A percentile compares a stretch with the other conserved stretches of the same genome.
Conservation (phyloP, 1,140 invertebrate species). For the Drosophila erecta region DNA sequence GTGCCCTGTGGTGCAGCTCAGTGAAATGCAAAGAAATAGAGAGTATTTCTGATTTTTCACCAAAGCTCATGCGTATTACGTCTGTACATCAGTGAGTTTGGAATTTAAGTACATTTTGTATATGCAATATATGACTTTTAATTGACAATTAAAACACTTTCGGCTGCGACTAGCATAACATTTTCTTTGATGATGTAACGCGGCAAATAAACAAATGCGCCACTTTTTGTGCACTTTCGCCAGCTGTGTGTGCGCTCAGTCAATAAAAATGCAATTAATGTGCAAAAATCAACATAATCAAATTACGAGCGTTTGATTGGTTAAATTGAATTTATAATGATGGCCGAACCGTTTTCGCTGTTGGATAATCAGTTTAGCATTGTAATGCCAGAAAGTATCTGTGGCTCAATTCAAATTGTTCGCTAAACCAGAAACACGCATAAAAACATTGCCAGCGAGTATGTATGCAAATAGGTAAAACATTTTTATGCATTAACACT, state of each 20-base stretch:
- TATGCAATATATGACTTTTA: constrained; percentile 37
- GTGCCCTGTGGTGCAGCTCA: constrained; percentile 49
- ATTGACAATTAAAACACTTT: constrained; percentile 45
- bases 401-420: constrained; percentile 48
- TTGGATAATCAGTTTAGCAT: constrained; percentile 61
- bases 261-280: constrained; percentile 72
- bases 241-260: constrained; percentile 18
- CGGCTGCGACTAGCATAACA: constrained; percentile 11
- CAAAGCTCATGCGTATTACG: constrained; percentile 1
- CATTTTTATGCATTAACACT: constrained; percentile 68
- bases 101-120: constrained; percentile 43
- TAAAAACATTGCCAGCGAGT: constrained; percentile 10
- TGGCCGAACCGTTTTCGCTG: constrained; percentile 46
- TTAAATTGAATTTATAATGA: constrained; percentile 57
- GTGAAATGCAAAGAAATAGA: constrained; percentile 8
- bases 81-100: constrained; percentile 23
- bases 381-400: constrained; percentile 50
- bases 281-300: constrained; percentile 75
- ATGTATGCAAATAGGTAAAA: constrained; percentile 44
- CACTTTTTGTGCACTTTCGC: constrained; percentile 13
- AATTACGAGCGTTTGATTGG: constrained; percentile 58
- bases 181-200: constrained; percentile 41
- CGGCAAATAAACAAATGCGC: constrained; percentile 26
- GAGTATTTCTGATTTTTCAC: constrained; percentile 27
- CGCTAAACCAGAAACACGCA: constrained; percentile 38